These are phyloP conservation scores for Rhyacophila evoluta DNA, from an alignment of 2,888 invertebrate species.

Conservation along the genomic window DNA sequence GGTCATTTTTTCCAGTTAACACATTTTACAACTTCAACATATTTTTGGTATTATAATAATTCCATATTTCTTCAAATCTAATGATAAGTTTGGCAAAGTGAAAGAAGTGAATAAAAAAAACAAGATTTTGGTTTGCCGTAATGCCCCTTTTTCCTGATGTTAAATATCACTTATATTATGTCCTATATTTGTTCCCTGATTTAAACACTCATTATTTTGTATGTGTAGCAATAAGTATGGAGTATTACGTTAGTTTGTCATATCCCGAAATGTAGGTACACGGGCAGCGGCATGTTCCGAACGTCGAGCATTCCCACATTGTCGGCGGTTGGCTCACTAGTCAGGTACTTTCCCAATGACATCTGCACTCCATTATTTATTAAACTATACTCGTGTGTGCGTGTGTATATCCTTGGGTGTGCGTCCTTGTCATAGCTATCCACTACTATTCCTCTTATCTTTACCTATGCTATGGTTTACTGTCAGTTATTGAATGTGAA, in stretches of 20 bases:
- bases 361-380: constrained; percentile 20
- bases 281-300: constrained; percentile 84
- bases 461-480: not conserved
- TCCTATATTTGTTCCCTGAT: too few relatives aligned
- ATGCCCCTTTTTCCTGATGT: too few relatives aligned
- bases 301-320: constrained; percentile 92
- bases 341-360: constrained; percentile 71
- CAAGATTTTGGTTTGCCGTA: too few relatives aligned
- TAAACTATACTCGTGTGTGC: constrained; percentile 55
- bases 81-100: too few relatives aligned
- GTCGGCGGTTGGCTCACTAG: constrained; percentile 77
- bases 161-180: too few relatives aligned
- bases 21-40: too few relatives aligned
- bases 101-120: too few relatives aligned
- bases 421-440: constrained; percentile 63
- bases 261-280: constrained; percentile 63
- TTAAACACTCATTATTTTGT: not conserved
- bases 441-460: constrained; percentile 59
- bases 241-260: not conserved
- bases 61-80: too few relatives aligned
- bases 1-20: too few relatives aligned
- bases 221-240: not conserved
- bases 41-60: too few relatives aligned
- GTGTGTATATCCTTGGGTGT: constrained; percentile 63
- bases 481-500: too few relatives aligned